Base-by-base conservation (phyloP, 2,113 vertebrate genomes). In the Alectura lathami region DNA sequence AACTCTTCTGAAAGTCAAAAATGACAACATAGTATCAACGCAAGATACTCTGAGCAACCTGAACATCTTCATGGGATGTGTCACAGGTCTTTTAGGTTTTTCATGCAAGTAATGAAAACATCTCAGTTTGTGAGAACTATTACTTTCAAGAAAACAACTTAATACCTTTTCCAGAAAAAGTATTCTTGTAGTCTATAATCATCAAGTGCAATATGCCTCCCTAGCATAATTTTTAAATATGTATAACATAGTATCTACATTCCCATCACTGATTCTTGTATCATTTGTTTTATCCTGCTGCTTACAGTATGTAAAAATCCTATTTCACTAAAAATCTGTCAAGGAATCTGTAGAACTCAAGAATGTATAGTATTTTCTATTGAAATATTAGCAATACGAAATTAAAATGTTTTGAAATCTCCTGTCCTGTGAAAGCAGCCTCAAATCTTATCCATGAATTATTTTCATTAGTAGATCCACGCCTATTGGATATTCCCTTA, bases 401-500 rank as follows among this genome's bases (percentile, higher is more conserved):
- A 64, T 64, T 26, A 68, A 72, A 14, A 36, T 12, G 3, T 20
- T 79, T 89, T 73, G 60, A 78, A 68, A 43, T 53, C 11, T 86
- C 50, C 64, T 66, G 4, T 45, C 3, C 18, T 84, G 3, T n/a
- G 29, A 36, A 56, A 30, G 17, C 67, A 56, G 18, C 17, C 21
- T 88, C 17, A 57, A 60, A 74, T 95, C 7, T 29, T 57, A 21
- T 30, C 29, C 23, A 36, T 56, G 5, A 26, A 76, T 78, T 73
- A n/a, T 76, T 94, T 89, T 59, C 26, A 21, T 95, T 88, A 10
- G 86, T 89, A 98, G 98, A 83, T 67, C 94, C n/a, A 90, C 97
- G 15, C 94, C 96, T 16, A 27, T 97, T 29, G 83, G 60, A 7
- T 91, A 20, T 14, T 88, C 94, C 21, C 62, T 88, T 32, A 78